Base-by-base conservation (phyloP, 37 sponge, comb jelly and placozoan species). In the Hormiphora californensis region DNA sequence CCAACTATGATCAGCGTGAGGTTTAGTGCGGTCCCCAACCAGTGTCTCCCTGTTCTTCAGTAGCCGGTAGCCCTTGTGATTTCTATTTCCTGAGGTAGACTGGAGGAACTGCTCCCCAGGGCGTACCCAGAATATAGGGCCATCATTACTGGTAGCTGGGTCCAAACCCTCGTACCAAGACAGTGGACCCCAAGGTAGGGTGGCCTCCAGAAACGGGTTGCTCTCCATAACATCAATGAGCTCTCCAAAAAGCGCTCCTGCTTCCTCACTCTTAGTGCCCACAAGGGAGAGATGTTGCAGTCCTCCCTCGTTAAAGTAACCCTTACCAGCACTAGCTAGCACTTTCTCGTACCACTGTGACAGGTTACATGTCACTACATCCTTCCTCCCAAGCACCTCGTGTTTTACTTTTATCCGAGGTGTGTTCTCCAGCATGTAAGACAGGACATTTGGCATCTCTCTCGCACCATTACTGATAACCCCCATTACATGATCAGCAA, bases 111-210 rank as follows among this genome's bases (percentile, higher is more conserved):
- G 98, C 59, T 96, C 98, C 27, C 98, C 98, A 7, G 98, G 93
- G 19, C 98, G 39, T 31, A 90, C 91, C 98, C 98, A 96, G 57
- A 96, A 85, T 36, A 96, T 96, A 54, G 98, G 98, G 11, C 98
- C 98, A 39, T 96, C 98, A 85, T 96, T 92, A 49, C 93, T 93
- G n/a, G 88, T 43, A 31, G 40, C 85, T 15, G 91, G 91, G 32
- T 89, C 54, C 25, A 31, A 40, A 21, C 89, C 55, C 12, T 91
- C 35, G 36, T 93, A 91, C 39, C 32, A 19, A 21, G 93, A 94
- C 54, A 96, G 87, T 12, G 65, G 15, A 0, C 97, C 94, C 97
- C 97, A 96, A 2, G 97, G 97, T 54, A 94, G 81, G 22, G 92
- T 89, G 5, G 51, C 62, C 19, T 31, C 9, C 0, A 96, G 61